Evolutionary conservation across 2,888 invertebrate species (phyloP), one percentile per base, ranked within the genome.

Genomic region (Eurytoma californica): DNA sequence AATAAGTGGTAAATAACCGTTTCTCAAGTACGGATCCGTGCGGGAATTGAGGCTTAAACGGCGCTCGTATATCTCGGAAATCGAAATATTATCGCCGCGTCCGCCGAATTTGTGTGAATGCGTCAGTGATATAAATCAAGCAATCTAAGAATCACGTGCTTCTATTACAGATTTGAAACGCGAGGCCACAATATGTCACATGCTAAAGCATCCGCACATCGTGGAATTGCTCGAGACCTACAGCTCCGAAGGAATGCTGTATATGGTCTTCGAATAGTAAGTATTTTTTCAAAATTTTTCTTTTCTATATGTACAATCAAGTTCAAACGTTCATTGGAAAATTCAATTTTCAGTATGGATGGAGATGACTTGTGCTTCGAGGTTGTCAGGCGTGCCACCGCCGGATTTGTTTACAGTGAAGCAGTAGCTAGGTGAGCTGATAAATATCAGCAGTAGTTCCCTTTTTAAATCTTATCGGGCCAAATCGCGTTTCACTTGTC

Each of bases 201-300:
- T 98, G 97, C 92, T 99, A 86, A 99, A 99, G 91, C 99, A 99
- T 92, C 98, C 98, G 4, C 98, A 99, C 91, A 99, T 99, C 86
- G 98, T 98, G 85, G 98, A 99, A 91, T 93, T 99, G 75, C 92
- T 98, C 85, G 99, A 99, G 92, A 98, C 98, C 0, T 99, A 98
- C 93, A 98, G 98, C 89, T 98, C 98, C 5, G 98, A 98, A 91
- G 98, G 98, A 86, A 97, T 98, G 97, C 94, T 99, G 28, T 99
- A 98, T 91, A 98, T 99, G 98, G 98, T 99, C 83, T 99, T 98
- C 91, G 98, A 98, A 94, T 98, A 96, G 98, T 98, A 93, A 97
- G 98, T 96, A 90, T 18, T 18, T 60, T 28, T 69, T 60, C 14
- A 3, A 63, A 49, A 47, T 65, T 13, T 14, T 68, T 18, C 28